Evolutionary conservation across 1,140 invertebrate genomes (phyloP).

Genomic region (Macrotrachela quadricornifera): DNA sequence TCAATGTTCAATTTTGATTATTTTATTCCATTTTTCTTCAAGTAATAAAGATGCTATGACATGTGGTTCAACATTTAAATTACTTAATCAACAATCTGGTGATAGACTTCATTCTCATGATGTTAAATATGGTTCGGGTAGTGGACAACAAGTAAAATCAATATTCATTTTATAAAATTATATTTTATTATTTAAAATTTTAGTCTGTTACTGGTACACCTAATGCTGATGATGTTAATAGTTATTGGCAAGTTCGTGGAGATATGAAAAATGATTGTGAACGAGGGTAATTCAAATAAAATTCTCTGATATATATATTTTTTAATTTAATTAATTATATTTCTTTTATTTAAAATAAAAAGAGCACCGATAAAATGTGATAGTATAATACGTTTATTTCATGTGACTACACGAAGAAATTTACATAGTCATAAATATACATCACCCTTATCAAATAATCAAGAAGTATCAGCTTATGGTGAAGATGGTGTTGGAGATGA

Average conservation of each 20-base stretch:
- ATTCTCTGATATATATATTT: neutral
- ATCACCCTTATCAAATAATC: constrained; percentile 73
- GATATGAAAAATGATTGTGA: constrained; percentile 27
- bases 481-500: constrained; percentile 65
- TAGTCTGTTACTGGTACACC: constrained; percentile 76
- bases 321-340: neutral
- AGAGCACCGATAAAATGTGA: constrained; percentile 46
- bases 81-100: constrained; percentile 61
- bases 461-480: constrained; percentile 94
- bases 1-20: too few relatives aligned
- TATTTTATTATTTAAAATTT: constrained; percentile 6
- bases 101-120: constrained; percentile 87
- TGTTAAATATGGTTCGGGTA: constrained; percentile 93
- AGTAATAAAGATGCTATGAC: constrained; percentile 31
- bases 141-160: constrained; percentile 69
- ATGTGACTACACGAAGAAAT: constrained; percentile 68
- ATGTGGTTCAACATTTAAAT: constrained; percentile 76
- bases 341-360: neutral
- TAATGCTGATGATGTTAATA: constrained; percentile 76
- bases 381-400: constrained; percentile 58
- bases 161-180: constrained; percentile 1
- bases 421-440: constrained; percentile 84
- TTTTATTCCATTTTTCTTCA: too few relatives aligned
- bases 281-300: constrained; percentile 41
- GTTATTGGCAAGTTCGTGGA: constrained; percentile 63